Evolutionary conservation across 2,797 vertebrate species (phyloP).

Genomic region (Labroides dimidiatus): DNA sequence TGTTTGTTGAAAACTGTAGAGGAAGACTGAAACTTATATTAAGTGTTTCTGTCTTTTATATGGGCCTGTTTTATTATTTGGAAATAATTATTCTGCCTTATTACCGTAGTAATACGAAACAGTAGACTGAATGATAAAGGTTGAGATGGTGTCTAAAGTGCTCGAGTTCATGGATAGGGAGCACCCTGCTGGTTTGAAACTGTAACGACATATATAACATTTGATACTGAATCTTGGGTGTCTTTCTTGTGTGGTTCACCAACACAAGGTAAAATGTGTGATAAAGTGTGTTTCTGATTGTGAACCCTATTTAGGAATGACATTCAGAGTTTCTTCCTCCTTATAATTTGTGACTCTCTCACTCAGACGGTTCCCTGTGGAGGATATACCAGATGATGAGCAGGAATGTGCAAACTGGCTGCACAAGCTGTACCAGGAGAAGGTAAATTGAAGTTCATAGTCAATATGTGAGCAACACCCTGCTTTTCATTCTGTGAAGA

Average conservation of each 20-base stretch:
- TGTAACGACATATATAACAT: not conserved
- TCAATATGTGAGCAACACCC: no score
- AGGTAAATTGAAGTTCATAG: slow-evolving; percentile 80
- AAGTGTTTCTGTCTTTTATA: no score
- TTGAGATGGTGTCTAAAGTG: not conserved
- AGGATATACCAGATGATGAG: slow-evolving; percentile 95
- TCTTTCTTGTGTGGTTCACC: no score
- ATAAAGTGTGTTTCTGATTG: no score
- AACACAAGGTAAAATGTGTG: no score
- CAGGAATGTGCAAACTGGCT: slow-evolving; percentile 94
- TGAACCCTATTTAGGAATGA: no score
- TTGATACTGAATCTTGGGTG: not conserved
- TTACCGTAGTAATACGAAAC: slow-evolving; percentile 2
- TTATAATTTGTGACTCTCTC: not conserved
- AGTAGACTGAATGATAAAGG: not conserved
- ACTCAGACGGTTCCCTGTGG: slow-evolving; percentile 92
- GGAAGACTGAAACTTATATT: no score
- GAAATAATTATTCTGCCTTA: not conserved
- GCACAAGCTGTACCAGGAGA: slow-evolving; percentile 98
- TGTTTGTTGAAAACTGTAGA: no score
- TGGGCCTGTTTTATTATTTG: no score
- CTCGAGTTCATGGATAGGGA: not conserved
- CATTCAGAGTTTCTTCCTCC: no score
- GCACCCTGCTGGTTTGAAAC: slow-evolving; percentile 49
- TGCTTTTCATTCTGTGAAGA: no score